These are phyloP conservation scores for Calonectris borealis DNA, from an alignment of 2,113 vertebrate species.

Conservation along the genomic window DNA sequence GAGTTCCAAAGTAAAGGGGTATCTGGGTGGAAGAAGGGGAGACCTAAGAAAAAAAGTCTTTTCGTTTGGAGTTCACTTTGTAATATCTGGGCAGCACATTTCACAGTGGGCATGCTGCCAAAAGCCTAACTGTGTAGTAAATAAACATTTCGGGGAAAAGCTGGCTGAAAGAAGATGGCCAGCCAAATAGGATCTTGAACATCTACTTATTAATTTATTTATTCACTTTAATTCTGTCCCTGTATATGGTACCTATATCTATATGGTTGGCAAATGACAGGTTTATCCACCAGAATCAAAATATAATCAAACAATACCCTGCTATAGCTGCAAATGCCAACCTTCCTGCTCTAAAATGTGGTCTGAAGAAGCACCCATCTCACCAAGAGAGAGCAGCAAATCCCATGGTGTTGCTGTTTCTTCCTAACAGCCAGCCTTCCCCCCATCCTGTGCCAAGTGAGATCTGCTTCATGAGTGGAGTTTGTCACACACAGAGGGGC, in stretches of 20 bases:
- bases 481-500: rapidly evolving
- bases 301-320: no score
- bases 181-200: background rate
- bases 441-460: background rate
- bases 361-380: background rate
- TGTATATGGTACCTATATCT: rapidly evolving
- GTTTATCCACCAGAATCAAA: background rate
- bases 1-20: background rate
- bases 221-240: background rate
- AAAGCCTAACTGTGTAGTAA: slow-evolving; percentile 51
- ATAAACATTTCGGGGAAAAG: slow-evolving; percentile 52
- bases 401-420: background rate
- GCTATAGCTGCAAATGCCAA: background rate
- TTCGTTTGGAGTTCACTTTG: slow-evolving; percentile 15
- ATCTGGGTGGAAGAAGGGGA: background rate
- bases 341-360: background rate
- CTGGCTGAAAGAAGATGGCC: background rate
- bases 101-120: slow-evolving; percentile 50
- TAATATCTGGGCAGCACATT: slow-evolving; percentile 59
- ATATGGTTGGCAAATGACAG: background rate
- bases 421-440: background rate
- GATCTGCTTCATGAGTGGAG: background rate
- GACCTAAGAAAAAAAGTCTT: background rate
- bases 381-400: background rate
- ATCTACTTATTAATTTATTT: background rate